phyloP scores from a whole-genome alignment of 2,888 invertebrate species.

The Leptothorax acervorum region DNA sequence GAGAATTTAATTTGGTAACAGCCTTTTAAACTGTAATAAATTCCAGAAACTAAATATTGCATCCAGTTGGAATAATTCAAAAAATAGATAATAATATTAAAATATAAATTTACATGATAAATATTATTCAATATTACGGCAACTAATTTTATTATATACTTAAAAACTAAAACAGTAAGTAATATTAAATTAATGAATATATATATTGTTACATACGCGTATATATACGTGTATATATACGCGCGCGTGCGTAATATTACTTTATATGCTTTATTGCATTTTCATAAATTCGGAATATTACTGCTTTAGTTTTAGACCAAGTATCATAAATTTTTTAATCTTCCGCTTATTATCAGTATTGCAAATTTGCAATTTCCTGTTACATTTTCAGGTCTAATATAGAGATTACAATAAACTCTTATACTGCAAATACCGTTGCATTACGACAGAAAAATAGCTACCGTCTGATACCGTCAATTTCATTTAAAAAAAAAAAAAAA shows the following conservation, averaged over 20 bases:
- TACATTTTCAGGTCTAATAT: too few relatives aligned
- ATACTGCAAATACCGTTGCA: neutral
- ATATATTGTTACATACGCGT: neutral
- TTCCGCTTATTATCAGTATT: neutral
- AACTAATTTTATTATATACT: neutral
- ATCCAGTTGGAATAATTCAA: neutral
- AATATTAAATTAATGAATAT: neutral
- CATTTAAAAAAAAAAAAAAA: neutral
- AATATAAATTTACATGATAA: constrained; percentile 14
- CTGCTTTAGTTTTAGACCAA: too few relatives aligned
- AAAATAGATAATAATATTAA: neutral
- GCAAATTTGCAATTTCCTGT: too few relatives aligned
- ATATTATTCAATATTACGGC: neutral
- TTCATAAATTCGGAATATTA: too few relatives aligned
- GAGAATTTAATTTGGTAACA: neutral
- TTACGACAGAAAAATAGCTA: neutral
- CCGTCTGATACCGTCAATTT: neutral
- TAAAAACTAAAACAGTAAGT: too few relatives aligned
- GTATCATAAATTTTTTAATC: too few relatives aligned
- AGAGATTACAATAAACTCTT: neutral
- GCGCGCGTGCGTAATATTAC: too few relatives aligned
- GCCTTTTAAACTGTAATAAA: neutral
- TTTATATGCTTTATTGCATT: neutral
- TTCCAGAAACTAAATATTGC: neutral
- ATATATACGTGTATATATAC: neutral